phyloP scores from a whole-genome alignment of 2,888 invertebrate genomes.

The Elaeidobius kamerunicus region DNA sequence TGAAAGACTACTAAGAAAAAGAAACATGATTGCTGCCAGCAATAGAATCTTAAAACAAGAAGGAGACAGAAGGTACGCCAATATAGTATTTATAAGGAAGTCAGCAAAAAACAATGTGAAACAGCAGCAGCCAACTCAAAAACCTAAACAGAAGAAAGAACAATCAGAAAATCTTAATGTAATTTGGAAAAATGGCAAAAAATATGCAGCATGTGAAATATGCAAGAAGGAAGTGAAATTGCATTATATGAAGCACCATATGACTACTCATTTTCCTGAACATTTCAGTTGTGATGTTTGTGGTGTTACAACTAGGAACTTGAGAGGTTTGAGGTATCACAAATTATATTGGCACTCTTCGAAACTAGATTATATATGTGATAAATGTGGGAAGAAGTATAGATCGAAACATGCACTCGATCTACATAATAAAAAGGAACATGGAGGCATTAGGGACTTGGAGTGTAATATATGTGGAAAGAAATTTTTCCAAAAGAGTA shows the following conservation, averaged over 20 bases:
- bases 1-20: conserved; percentile 17
- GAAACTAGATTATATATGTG: conserved; percentile 28
- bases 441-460: conserved; percentile 27
- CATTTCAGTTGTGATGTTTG: conserved; percentile 29
- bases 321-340: conserved; percentile 25
- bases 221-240: conserved; percentile 33
- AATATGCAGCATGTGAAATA: conserved; percentile 32
- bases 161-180: conserved; percentile 19
- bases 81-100: conserved; percentile 24
- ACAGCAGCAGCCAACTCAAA: conserved; percentile 7
- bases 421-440: conserved; percentile 28
- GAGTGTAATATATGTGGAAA: conserved; percentile 30
- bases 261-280: conserved; percentile 33
- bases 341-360: conserved; percentile 29
- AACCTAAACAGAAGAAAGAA: conserved; percentile 8
- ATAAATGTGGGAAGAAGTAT: conserved; percentile 29
- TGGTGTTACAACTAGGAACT: conserved; percentile 27
- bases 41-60: conserved; percentile 22
- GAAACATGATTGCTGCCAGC: conserved; percentile 24
- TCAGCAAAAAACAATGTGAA: conserved; percentile 21
- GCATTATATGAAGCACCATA: conserved; percentile 33
- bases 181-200: conserved; percentile 23
- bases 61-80: conserved; percentile 21
- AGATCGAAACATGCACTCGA: conserved; percentile 28
- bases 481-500: conserved; percentile 29